A percentile compares a stretch with the other conserved stretches of the same genome.
phyloP scores from a whole-genome alignment of 2,113 vertebrate genomes.

The human region GRCh38 chr9:82600501-82601000 shows the following conservation, averaged over 20 bases:
- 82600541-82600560: neutral
- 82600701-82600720: neutral
- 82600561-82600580: no score
- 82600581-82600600: neutral
- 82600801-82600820: neutral
- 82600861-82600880: neutral
- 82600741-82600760: neutral
- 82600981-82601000: slow-evolving; percentile 4
- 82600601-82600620: neutral
- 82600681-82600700: neutral
- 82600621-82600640: neutral
- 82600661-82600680: neutral
- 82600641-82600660: neutral
- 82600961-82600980: neutral
- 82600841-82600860: neutral
- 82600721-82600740: neutral
- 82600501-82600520: slow-evolving; percentile 8
- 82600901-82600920: neutral
- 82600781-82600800: neutral
- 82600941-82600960: neutral
- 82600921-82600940: neutral
- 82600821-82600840: neutral
- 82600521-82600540: neutral
- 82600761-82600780: neutral
- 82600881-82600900: neutral